phyloP scores from a whole-genome alignment of 2,888 invertebrate species.

The Diarsia rubi region DNA sequence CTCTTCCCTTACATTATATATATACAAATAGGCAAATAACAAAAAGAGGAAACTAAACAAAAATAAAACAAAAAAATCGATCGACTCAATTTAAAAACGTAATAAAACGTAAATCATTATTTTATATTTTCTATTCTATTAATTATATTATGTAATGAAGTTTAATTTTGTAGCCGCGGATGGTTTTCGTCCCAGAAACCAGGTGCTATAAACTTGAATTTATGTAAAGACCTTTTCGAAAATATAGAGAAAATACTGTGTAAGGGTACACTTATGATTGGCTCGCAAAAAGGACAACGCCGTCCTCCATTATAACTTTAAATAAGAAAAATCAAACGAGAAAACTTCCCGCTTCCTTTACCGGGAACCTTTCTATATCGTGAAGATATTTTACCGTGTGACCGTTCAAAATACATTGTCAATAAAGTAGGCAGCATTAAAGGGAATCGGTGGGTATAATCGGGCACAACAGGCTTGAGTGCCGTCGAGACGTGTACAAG shows the following conservation, averaged over 20 bases:
- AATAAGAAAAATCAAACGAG: conserved; percentile 51
- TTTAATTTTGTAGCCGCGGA: neutral
- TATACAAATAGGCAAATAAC: no score
- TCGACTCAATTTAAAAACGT: no score
- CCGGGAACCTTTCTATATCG: conserved; percentile 11
- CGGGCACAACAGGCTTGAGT: conserved; percentile 60
- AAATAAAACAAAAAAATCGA: no score
- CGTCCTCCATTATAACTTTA: conserved; percentile 46
- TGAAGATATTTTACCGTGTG: conserved; percentile 53
- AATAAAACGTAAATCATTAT: no score
- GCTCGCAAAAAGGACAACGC: conserved; percentile 21
- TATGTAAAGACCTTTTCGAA: neutral
- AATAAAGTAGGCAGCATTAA: conserved; percentile 58
- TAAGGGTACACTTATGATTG: conserved; percentile 12
- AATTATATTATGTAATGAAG: no score
- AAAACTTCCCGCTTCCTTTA: conserved; percentile 34
- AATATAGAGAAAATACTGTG: neutral
- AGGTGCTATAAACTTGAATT: neutral
- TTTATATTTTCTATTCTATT: no score
- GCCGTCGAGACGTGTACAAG: conserved; percentile 74
- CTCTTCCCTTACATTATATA: no score
- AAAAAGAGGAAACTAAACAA: no score
- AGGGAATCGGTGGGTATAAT: conserved; percentile 64
- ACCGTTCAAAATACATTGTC: conserved; percentile 57
- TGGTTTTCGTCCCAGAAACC: neutral